These are phyloP conservation scores for Trachelus troglodyta DNA, from an alignment of 2,888 invertebrate species.

Conservation along the genomic window DNA sequence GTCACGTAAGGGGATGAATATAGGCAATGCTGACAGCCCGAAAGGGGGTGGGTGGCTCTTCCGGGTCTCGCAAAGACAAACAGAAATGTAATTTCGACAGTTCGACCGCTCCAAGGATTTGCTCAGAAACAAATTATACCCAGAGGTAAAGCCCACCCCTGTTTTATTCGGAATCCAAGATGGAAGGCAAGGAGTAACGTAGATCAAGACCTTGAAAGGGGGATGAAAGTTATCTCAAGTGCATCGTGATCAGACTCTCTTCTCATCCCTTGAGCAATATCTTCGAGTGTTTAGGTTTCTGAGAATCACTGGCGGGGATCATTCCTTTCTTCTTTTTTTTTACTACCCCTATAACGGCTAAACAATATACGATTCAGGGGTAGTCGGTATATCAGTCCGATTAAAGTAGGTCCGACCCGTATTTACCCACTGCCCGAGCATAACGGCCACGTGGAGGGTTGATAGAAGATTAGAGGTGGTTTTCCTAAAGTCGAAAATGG, in stretches of 20 bases:
- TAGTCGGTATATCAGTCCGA: background rate
- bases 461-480: background rate
- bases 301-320: background rate
- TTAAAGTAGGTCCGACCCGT: background rate
- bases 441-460: background rate
- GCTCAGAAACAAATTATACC: background rate
- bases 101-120: constrained; percentile 1
- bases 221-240: background rate
- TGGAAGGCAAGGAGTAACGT: background rate
- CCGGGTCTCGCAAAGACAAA: constrained; percentile 6
- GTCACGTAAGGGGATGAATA: background rate
- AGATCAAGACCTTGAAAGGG: background rate
- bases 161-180: background rate
- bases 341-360: background rate
- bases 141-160: background rate
- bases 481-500: background rate
- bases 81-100: constrained; percentile 18
- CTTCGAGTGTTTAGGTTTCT: background rate
- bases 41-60: background rate
- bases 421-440: background rate
- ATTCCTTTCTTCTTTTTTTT: background rate
- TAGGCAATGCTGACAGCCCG: background rate
- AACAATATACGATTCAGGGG: background rate
- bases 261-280: background rate
- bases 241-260: background rate